Percentiles rank a stretch among this genome's conserved stretches.
Evolutionary conservation across 2,888 invertebrate genomes (phyloP).

Genomic region (Drosophila flavopinicola): DNA sequence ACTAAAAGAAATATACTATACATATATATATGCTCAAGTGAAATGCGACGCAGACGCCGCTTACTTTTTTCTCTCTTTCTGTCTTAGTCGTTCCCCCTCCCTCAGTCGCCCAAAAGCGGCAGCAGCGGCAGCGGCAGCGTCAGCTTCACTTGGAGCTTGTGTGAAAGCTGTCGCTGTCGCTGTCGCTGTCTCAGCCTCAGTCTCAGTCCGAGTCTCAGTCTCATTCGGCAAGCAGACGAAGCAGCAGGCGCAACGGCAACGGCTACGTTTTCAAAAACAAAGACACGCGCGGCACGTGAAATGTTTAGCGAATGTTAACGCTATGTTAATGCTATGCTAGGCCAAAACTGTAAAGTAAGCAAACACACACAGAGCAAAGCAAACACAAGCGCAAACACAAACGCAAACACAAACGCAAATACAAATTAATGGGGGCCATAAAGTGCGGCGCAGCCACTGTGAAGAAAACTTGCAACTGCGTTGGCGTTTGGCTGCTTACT

Average conservation of each 20-base stretch:
- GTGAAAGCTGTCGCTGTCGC: conserved; percentile 68
- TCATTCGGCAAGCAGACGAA: conserved; percentile 54
- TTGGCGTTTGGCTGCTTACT: conserved; percentile 48
- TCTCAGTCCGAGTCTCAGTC: conserved; percentile 42
- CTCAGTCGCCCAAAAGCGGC: conserved; percentile 17
- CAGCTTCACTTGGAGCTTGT: conserved; percentile 64
- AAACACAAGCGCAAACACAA: conserved; percentile 5
- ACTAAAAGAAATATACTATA: conserved; percentile 7
- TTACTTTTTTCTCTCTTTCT: conserved; percentile 63
- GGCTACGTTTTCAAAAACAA: conserved; percentile 38
- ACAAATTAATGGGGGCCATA: conserved; percentile 66
- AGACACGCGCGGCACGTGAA: conserved; percentile 62
- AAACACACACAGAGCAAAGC: neutral
- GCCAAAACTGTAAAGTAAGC: conserved; percentile 58
- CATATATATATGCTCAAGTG: conserved; percentile 50
- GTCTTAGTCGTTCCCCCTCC: conserved; percentile 7
- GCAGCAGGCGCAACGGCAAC: conserved; percentile 56
- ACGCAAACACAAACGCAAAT: conserved; percentile 27
- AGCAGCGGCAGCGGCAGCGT: conserved; percentile 9
- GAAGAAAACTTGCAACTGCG: conserved; percentile 67
- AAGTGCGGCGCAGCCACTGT: conserved; percentile 66
- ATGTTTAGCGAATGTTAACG: conserved; percentile 66
- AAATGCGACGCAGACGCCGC: conserved; percentile 65
- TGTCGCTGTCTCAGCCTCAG: conserved; percentile 48
- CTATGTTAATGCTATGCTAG: conserved; percentile 65